A percentile compares a stretch with the other conserved stretches of the same genome.
Conservation (phyloP, 2,888 invertebrate species). For the Leptopilina syphax region DNA sequence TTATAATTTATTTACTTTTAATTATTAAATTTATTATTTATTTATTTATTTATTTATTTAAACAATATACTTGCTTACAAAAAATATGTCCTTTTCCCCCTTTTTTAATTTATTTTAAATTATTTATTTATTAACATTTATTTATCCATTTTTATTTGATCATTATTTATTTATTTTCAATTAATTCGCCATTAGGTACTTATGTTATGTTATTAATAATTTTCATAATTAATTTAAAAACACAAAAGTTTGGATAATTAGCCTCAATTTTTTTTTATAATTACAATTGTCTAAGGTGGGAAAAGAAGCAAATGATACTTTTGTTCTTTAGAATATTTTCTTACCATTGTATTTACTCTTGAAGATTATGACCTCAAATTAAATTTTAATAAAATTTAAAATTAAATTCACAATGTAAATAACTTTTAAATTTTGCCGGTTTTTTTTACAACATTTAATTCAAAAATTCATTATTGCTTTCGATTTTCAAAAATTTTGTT, state of each 20-base stretch:
- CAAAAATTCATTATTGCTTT: neutral
- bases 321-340: neutral
- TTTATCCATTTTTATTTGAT: no score
- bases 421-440: neutral
- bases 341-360: constrained; percentile 15
- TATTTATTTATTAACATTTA: no score
- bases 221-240: constrained; percentile 1
- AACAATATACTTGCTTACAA: no score
- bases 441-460: neutral
- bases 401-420: neutral
- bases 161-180: no score
- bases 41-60: no score
- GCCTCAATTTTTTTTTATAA: constrained; percentile 22
- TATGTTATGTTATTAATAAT: neutral
- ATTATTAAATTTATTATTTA: no score
- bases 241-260: neutral
- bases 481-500: neutral
- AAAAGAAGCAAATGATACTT: constrained; percentile 16
- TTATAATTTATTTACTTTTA: no score
- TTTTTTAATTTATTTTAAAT: no score
- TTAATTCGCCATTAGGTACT: no score
- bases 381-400: neutral
- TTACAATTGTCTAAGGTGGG: constrained; percentile 2
- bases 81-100: no score
- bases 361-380: neutral